Evolutionary conservation across 2,113 vertebrate genomes (phyloP).

Genomic region (Dolichotis patagonum): DNA sequence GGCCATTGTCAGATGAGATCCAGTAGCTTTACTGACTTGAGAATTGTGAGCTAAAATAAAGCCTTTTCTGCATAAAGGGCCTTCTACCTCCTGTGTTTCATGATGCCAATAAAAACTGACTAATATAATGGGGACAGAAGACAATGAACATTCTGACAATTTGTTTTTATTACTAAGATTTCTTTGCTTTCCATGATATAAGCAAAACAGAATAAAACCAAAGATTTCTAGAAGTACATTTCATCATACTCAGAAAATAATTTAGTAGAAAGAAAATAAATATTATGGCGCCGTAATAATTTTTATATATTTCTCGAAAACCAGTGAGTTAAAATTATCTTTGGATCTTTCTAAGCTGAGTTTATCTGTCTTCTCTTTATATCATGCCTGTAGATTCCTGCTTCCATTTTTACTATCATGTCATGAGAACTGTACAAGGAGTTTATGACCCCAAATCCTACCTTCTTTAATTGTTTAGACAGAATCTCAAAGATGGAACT

Average conservation of each 20-base stretch:
- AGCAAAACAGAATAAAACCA: not conserved
- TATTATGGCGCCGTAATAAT: not conserved
- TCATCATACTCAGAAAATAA: not conserved
- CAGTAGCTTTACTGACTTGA: not conserved
- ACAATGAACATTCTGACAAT: not conserved
- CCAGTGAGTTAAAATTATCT: not conserved
- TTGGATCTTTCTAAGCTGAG: not conserved
- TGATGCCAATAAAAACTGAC: not conserved
- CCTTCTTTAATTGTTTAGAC: not conserved
- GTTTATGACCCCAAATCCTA: not conserved
- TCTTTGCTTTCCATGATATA: not conserved
- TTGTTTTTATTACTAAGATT: not conserved
- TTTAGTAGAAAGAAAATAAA: not conserved
- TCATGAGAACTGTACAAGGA: not conserved
- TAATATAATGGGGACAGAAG: not conserved
- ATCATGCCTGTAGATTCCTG: not conserved
- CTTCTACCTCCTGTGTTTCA: not conserved
- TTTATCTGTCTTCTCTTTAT: not conserved
- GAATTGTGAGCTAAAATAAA: not conserved
- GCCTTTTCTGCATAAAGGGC: not conserved
- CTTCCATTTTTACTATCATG: not conserved
- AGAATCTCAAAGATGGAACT: not conserved
- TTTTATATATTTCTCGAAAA: not conserved
- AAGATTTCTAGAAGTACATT: not conserved
- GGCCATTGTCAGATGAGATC: not conserved